Evolutionary conservation across 2,888 invertebrate genomes (phyloP).

Genomic region (Melanostoma mellinum): DNA sequence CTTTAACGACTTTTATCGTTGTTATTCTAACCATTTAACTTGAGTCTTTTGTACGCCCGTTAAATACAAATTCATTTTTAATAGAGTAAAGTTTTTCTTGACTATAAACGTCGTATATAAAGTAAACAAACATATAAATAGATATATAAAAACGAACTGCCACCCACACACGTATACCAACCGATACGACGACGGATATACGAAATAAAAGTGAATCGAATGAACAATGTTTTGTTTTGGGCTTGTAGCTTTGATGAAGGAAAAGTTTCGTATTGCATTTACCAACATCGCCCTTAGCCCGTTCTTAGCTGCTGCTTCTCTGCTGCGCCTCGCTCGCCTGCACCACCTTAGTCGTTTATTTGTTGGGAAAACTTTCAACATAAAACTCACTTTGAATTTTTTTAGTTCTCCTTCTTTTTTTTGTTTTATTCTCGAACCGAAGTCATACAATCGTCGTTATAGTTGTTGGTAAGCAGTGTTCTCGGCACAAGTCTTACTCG

Average conservation of each 20-base stretch:
- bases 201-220: constrained; percentile 65
- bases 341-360: constrained; percentile 59
- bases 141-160: not conserved
- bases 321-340: not conserved
- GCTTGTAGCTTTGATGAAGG: constrained; percentile 65
- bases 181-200: not conserved
- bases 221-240: constrained; percentile 66
- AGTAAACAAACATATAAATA: constrained; percentile 22
- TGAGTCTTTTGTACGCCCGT: constrained; percentile 56
- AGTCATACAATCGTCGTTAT: constrained; percentile 57
- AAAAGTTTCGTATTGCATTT: constrained; percentile 67
- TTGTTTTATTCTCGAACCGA: constrained; percentile 39
- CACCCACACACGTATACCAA: not conserved
- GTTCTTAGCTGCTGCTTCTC: not conserved
- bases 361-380: constrained; percentile 68
- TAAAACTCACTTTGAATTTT: constrained; percentile 63
- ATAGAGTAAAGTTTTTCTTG: constrained; percentile 60
- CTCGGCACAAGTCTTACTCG: constrained; percentile 43
- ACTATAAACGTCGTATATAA: constrained; percentile 10
- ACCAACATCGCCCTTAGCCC: constrained; percentile 45
- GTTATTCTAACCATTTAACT: constrained; percentile 67
- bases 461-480: constrained; percentile 48
- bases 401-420: constrained; percentile 30
- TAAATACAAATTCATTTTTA: constrained; percentile 70
- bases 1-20: constrained; percentile 60